A percentile compares a stretch with the other conserved stretches of the same genome.
Evolutionary conservation across 2,888 invertebrate genomes (phyloP).

Genomic region (Phengaris arion): DNA sequence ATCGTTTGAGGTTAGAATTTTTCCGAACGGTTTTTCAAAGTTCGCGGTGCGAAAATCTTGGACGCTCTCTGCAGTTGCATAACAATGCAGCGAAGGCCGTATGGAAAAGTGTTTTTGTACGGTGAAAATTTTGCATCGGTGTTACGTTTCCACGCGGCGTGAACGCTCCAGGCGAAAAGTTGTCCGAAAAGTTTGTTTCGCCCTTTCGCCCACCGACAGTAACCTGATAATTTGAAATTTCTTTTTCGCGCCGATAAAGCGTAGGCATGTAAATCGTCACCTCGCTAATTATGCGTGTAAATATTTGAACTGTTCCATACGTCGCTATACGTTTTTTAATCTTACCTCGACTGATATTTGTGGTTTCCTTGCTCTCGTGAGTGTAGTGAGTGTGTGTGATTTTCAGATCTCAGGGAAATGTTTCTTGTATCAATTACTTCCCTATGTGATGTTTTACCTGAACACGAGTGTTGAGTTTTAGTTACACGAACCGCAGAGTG

Average conservation of each 20-base stretch:
- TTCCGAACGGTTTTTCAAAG: slow-evolving; percentile 56
- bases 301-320: slow-evolving; percentile 45
- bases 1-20: slow-evolving; percentile 56
- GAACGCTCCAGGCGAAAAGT: slow-evolving; percentile 53
- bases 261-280: slow-evolving; percentile 45
- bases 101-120: slow-evolving; percentile 62
- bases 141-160: slow-evolving; percentile 50
- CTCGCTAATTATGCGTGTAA: slow-evolving; percentile 55
- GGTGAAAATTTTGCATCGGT: slow-evolving; percentile 59
- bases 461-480: slow-evolving; percentile 66
- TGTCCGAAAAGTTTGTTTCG: slow-evolving; percentile 57
- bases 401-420: slow-evolving; percentile 71
- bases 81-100: slow-evolving; percentile 70
- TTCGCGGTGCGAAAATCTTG: slow-evolving; percentile 49
- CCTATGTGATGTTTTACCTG: slow-evolving; percentile 63
- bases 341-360: slow-evolving; percentile 40
- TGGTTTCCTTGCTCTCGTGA: slow-evolving; percentile 47
- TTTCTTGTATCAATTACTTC: slow-evolving; percentile 69
- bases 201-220: slow-evolving; percentile 59
- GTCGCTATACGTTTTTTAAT: slow-evolving; percentile 27
- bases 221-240: slow-evolving; percentile 68
- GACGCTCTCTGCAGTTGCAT: slow-evolving; percentile 65
- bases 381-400: slow-evolving; percentile 58
- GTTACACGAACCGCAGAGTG: slow-evolving; percentile 74
- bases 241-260: slow-evolving; percentile 56